Evolutionary conservation across 2,113 vertebrate genomes (phyloP), one percentile per base, ranked within the genome.

Genomic region (Anarhynchus alexandrinus): DNA sequence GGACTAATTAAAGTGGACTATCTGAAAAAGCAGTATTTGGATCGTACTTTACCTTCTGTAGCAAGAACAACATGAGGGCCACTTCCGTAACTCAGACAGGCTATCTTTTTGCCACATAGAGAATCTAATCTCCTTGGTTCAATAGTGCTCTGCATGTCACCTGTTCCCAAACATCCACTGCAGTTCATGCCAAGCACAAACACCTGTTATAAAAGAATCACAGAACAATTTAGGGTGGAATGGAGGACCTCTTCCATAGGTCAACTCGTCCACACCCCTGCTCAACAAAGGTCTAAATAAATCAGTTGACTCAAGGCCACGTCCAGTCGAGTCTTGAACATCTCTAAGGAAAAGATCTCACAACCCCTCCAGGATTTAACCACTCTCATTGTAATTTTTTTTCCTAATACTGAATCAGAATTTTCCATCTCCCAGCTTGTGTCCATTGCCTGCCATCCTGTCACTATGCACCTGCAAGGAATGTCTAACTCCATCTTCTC

Each of bases 181-280:
- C 99, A 99, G 98, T 99, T 99, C 82, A 99, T 99, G 85, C 99
- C 99, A 92, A 99, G 98, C 64, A 98, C 99, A 97, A 99, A 99
- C 84, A 99, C 98, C 99, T 99, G 97, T 87, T 76, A 65, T n/a
- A 86, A 82, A 97, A 96, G 62, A 96, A 94, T 38, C n/a, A 86
- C 8, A 96, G 23, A 61, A 77, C 79, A 49, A 90, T 11, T 66
- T 58, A 73, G 43, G 40, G 15, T 85, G 61, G 29, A 96, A 85
- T 0, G 0, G 17, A 88, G 15, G 54, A 51, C 22, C 3, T 82
- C 36, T 45, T 38, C 52, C 51, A 76, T 76, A 94, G 58, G 45
- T 32, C 86, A 91, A 12, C 36, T 29, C 82, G 62, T 73, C 14
- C 32, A 55, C 36, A 3, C 9, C 15, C 1, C 0, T 25, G 25